Percentiles rank a stretch among this genome's conserved stretches.
phyloP scores from a whole-genome alignment of 2,888 invertebrate genomes.

The Crioceris asparagi region DNA sequence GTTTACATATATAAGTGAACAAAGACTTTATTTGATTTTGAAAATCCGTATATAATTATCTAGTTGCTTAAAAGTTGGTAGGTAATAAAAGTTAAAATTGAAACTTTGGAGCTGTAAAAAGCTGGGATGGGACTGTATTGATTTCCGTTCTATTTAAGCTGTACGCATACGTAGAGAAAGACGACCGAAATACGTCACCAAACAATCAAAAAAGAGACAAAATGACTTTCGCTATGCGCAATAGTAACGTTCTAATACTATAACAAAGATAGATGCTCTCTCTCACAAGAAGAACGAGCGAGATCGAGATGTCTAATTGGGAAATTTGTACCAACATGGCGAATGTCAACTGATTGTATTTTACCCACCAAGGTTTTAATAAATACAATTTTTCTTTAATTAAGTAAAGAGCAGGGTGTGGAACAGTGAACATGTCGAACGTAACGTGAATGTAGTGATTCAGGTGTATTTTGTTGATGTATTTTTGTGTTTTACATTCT shows the following conservation, averaged over 20 bases:
- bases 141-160: constrained; percentile 4
- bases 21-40: too few species aligned
- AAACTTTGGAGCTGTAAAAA: too few species aligned
- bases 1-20: too few species aligned
- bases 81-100: too few species aligned
- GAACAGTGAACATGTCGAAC: constrained; percentile 26
- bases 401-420: constrained; percentile 12
- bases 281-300: too few species aligned
- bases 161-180: constrained; percentile 19
- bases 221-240: constrained; percentile 16
- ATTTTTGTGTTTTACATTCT: constrained; percentile 21
- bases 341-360: constrained; percentile 29
- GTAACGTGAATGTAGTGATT: constrained; percentile 26
- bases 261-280: too few species aligned
- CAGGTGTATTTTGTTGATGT: constrained; percentile 18
- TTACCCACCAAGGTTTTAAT: constrained; percentile 23
- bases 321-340: constrained; percentile 27
- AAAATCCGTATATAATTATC: too few species aligned
- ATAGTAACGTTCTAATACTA: too few species aligned
- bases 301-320: constrained; percentile 13
- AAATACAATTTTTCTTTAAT: constrained; percentile 19
- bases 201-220: constrained; percentile 14
- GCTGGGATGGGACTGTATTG: too few species aligned
- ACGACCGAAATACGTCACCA: constrained; percentile 9
- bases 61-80: too few species aligned